A percentile compares a stretch with the other conserved stretches of the same genome.
These are phyloP conservation scores for Papilio gigon DNA, from an alignment of 2,888 invertebrate species.

Conservation along the genomic window DNA sequence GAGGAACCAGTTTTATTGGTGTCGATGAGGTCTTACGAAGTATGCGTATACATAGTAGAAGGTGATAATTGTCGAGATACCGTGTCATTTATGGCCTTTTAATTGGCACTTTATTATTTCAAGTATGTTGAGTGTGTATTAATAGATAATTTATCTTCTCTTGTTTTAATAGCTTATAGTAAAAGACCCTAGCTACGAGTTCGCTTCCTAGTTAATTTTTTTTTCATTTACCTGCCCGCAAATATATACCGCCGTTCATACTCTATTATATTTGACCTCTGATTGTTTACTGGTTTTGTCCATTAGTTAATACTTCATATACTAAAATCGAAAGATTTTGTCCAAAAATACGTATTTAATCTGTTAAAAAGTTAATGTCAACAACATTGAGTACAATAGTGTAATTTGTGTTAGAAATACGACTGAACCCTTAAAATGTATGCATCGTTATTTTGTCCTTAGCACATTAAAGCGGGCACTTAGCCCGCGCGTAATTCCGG, in stretches of 20 bases:
- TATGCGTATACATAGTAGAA: slow-evolving; percentile 10
- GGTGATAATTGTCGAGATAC: slow-evolving; percentile 55
- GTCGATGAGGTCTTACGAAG: slow-evolving; percentile 38
- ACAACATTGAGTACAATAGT: slow-evolving; percentile 32
- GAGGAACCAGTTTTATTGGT: slow-evolving; percentile 45
- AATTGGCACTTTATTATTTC: not conserved
- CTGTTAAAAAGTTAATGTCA: not conserved
- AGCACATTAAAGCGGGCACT: slow-evolving; percentile 61
- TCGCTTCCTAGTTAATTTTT: not conserved
- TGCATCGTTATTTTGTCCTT: slow-evolving; percentile 55
- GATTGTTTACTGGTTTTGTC: too few species aligned
- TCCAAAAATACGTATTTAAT: too few species aligned
- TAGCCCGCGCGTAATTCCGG: slow-evolving; percentile 73
- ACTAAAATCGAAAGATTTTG: too few species aligned
- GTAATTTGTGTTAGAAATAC: slow-evolving; percentile 6
- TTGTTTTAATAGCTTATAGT: not conserved
- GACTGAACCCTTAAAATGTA: slow-evolving; percentile 40
- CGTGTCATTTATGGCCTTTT: slow-evolving; percentile 48
- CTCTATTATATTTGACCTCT: too few species aligned
- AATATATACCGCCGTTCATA: too few species aligned
- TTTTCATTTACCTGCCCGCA: not conserved
- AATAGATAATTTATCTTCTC: not conserved
- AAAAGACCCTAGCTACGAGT: not conserved
- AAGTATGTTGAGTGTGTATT: not conserved
- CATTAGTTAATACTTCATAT: not conserved